These are phyloP conservation scores for Gastrophysa polygoni DNA, from an alignment of 2,888 invertebrate genomes.

Conservation along the genomic window DNA sequence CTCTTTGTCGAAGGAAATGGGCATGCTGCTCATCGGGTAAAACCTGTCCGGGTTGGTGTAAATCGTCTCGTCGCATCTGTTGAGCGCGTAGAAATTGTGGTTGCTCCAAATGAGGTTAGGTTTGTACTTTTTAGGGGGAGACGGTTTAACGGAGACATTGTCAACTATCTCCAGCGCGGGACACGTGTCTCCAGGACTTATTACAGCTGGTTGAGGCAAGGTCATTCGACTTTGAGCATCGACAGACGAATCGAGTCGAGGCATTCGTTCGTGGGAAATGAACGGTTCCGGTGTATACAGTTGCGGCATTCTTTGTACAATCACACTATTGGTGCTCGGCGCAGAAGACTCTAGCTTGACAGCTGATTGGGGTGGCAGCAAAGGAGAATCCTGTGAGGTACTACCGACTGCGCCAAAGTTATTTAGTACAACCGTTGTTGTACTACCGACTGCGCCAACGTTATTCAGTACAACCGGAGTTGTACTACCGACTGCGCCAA, in stretches of 20 bases:
- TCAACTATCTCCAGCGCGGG: slow-evolving; percentile 9
- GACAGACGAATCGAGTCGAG: slow-evolving; percentile 31
- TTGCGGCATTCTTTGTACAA: slow-evolving; percentile 34
- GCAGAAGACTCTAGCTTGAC: not conserved
- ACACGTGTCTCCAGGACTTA: too few species aligned
- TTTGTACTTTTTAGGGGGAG: slow-evolving; percentile 33
- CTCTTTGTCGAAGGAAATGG: slow-evolving; percentile 45
- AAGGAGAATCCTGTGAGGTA: not conserved
- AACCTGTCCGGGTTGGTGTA: slow-evolving; percentile 51
- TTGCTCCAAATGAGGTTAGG: slow-evolving; percentile 44
- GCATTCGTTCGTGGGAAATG: slow-evolving; percentile 41
- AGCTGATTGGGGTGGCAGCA: not conserved
- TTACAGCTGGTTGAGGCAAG: too few species aligned
- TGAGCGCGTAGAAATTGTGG: slow-evolving; percentile 52
- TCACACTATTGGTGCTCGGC: not conserved
- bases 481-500: too few species aligned
- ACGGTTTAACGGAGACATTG: not conserved
- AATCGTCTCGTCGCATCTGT: slow-evolving; percentile 44
- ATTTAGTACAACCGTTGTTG: not conserved
- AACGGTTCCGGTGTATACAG: slow-evolving; percentile 33
- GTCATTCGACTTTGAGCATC: too few species aligned
- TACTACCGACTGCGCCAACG: not conserved
- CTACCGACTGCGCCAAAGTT: not conserved
- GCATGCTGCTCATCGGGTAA: slow-evolving; percentile 52
- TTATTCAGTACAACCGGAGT: too few species aligned